Evolutionary conservation across 2,113 vertebrate genomes (phyloP).

Genomic region (Crotalus helleri): DNA sequence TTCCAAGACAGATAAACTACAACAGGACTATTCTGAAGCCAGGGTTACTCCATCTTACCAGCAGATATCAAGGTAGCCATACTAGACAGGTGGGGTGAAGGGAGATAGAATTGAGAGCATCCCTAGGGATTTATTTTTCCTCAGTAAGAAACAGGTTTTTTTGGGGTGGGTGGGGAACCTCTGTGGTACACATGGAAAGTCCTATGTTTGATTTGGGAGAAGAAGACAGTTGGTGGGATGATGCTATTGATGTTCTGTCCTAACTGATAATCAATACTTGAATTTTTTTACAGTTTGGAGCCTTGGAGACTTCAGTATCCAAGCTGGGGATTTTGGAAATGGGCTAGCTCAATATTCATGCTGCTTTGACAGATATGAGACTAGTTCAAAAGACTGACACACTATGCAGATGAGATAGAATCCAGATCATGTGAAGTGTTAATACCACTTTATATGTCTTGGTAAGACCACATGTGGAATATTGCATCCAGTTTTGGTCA

Average conservation of each 20-base stretch:
- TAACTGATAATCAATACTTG: background rate
- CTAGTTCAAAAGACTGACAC: background rate
- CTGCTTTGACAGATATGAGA: background rate
- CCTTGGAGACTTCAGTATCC: background rate
- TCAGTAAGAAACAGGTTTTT: background rate
- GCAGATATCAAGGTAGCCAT: background rate
- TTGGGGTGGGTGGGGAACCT: background rate
- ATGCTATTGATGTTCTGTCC: background rate
- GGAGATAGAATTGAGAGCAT: background rate
- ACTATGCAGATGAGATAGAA: background rate
- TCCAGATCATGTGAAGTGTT: background rate
- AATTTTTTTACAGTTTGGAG: background rate
- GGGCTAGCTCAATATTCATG: background rate
- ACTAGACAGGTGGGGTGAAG: background rate
- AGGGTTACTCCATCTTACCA: background rate
- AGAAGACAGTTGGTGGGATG: background rate
- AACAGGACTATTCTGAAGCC: background rate
- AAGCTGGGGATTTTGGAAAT: background rate
- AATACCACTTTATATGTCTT: background rate
- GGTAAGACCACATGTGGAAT: background rate
- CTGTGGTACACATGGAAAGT: background rate
- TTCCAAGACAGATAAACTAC: background rate
- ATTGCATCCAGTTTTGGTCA: background rate
- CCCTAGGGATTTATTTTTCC: background rate
- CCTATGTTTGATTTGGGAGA: background rate